Conservation (phyloP, 1,140 invertebrate species). For the Leptoteleia sp. region DNA sequence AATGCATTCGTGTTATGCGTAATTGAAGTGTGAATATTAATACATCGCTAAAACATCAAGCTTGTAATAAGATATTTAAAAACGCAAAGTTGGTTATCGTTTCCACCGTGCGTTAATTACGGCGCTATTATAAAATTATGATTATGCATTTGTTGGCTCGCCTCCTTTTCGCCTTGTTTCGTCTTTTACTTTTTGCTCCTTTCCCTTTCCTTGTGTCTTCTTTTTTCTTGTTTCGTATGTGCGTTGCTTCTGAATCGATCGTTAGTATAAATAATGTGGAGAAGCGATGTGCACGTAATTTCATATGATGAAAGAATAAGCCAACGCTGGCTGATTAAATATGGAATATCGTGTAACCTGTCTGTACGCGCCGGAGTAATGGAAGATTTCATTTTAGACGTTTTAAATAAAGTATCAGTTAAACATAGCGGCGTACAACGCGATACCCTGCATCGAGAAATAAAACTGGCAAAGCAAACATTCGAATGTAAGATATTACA, state of each 20-base stretch:
- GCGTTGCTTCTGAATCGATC: constrained; percentile 54
- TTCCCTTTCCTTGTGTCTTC: no score
- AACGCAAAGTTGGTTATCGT: constrained; percentile 49
- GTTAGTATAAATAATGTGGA: constrained; percentile 61
- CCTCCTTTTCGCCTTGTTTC: constrained; percentile 15
- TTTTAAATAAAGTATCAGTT: constrained; percentile 66
- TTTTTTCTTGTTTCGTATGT: constrained; percentile 9
- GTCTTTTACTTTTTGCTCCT: constrained; percentile 12
- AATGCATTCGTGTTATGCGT: constrained; percentile 32
- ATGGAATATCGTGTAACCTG: constrained; percentile 65
- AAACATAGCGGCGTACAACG: constrained; percentile 32
- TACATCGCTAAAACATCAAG: constrained; percentile 53
- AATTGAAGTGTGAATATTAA: constrained; percentile 62
- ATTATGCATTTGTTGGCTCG: constrained; percentile 49
- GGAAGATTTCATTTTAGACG: constrained; percentile 66
- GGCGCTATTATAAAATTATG: constrained; percentile 56
- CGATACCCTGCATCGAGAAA: constrained; percentile 22
- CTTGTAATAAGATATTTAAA: constrained; percentile 57
- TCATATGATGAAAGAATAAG: constrained; percentile 62
- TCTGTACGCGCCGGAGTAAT: constrained; percentile 53
- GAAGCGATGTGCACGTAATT: constrained; percentile 55
- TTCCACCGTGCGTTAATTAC: constrained; percentile 51
- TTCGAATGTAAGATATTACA: constrained; percentile 40
- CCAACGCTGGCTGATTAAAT: constrained; percentile 55
- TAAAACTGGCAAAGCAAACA: constrained; percentile 56